Evolutionary conservation across 2,888 invertebrate species (phyloP), one percentile per base, ranked within the genome.

Genomic region (Leucophenga montana): DNA sequence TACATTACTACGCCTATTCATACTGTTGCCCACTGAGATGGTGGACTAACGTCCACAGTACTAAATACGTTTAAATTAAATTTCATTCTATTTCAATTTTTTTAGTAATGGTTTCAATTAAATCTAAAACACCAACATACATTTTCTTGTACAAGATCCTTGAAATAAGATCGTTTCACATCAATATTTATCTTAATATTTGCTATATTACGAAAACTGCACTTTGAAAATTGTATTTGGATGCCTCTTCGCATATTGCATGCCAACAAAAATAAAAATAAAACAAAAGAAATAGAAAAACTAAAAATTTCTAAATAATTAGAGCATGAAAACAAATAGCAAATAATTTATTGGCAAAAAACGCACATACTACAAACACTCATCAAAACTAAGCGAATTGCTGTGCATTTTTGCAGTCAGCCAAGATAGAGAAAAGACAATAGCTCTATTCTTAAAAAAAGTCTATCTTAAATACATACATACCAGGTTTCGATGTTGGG

Each of bases 281-380:
- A 67, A 69, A 70, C 66, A 73, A 73, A 70, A 66, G 61, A 68
- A 62, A 67, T 56, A 71, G 68, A 69, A 61, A 68, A 71, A 69
- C 66, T 68, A 68, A 76, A 76, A 79, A 81, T 81, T 81, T 81
- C 81, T 84, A 81, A 81, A 81, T 81, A 81, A 81, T 81, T 81
- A 81, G 81, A 81, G 81, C 81, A 78, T 81, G 84, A 82, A 84
- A 83, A 82, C 80, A 80, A 82, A 77, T 71, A 74, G 83, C 79
- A 73, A 74, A 78, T 64, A 33, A 77, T 77, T 79, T 78, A 74
- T 57, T 27, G 9, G 57, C 57, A 11, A 57, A 22, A 57, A 57
- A 57, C 8, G n/a, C n/a, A 27, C 31, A 22, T 11, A 50, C 57
- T 71, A 48, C 48, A 72, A 57, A 66, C 68, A 68, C 50, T 33